Evolutionary conservation across 2,888 invertebrate genomes (phyloP).

Genomic region (Agrotis puta): DNA sequence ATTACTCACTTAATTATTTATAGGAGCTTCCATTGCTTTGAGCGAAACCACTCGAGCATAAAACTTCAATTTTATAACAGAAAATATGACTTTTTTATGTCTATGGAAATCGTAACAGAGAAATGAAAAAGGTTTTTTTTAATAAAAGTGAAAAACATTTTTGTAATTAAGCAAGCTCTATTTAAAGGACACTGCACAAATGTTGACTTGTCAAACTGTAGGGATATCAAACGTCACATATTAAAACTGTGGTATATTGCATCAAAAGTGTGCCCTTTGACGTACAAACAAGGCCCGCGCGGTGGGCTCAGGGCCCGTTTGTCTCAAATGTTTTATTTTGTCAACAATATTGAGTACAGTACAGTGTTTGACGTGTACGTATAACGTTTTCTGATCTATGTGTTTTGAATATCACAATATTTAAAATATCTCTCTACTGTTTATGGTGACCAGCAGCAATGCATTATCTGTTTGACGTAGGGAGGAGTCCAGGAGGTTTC

Average conservation of each 20-base stretch:
- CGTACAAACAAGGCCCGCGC: constrained; percentile 11
- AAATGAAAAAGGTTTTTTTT: not conserved
- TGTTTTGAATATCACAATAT: not conserved
- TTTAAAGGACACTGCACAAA: not conserved
- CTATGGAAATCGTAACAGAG: no score
- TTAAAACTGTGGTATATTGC: constrained; percentile 46
- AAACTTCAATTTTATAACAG: not conserved
- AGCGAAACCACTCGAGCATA: not conserved
- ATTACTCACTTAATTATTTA: constrained; percentile 33
- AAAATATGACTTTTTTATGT: not conserved
- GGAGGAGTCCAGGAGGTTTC: no score
- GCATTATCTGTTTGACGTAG: no score
- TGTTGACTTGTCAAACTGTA: constrained; percentile 51
- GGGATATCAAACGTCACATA: constrained; percentile 63
- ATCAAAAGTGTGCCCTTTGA: constrained; percentile 34
- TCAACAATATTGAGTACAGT: constrained; percentile 38
- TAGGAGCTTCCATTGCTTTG: constrained; percentile 10
- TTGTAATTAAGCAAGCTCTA: no score
- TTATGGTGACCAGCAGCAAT: no score
- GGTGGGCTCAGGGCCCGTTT: no score
- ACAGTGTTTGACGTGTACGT: constrained; percentile 2
- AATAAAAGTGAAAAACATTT: no score
- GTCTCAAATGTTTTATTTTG: constrained; percentile 27
- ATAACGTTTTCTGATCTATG: not conserved
- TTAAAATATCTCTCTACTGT: no score